Base-by-base conservation (phyloP, 2,113 vertebrate genomes). In the Rhinolophus ferrumequinum region DNA sequence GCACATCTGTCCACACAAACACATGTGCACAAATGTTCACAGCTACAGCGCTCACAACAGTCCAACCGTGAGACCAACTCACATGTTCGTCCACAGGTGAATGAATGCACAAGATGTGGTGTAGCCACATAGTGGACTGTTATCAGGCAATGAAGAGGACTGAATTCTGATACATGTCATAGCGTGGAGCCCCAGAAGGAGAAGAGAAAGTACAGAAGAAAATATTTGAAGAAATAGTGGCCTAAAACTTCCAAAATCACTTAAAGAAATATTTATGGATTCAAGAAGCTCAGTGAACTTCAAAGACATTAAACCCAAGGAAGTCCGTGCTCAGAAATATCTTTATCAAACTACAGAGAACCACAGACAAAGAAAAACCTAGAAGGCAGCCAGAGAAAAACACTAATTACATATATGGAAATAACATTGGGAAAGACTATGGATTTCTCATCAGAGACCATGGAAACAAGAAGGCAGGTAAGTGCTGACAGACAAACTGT, bases 341-440 rank as follows among this genome's bases (percentile, higher is more conserved):
- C 33, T 41, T 10, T 30, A n/a, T 52, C 67, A 50, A 77, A 77
- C 41, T 22, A 24, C 9, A 1, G 22, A 70, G 58, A 52, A 41
- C 24, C 22, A 26, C 24, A 92, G n/a, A 60, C 24, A 47, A 56
- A 56, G 41, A 89, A 30, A 33, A 2, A 0, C 1, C 3, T 15
- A 2, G 5, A n/a, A 47, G 10, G 60, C 50, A 41, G 15, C 21
- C 21, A 47, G n/a, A 76, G 56, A 66, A 50, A 28, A 7, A 19
- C 4, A 2, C 8, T 0, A 7, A 2, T 15, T 3, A 10, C 28
- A 1, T 13, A 21, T 0, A 12, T 50, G 10, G 66, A 64, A 12
- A 60, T 1, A 2, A 5, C 1, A 4, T 2, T 2, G 1, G 1
- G 4, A 22, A n/a, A 21, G 79, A 8, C 33, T 2, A 8, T 44